These are phyloP conservation scores for Sericinus montela DNA, from an alignment of 2,888 invertebrate species.

Conservation along the genomic window DNA sequence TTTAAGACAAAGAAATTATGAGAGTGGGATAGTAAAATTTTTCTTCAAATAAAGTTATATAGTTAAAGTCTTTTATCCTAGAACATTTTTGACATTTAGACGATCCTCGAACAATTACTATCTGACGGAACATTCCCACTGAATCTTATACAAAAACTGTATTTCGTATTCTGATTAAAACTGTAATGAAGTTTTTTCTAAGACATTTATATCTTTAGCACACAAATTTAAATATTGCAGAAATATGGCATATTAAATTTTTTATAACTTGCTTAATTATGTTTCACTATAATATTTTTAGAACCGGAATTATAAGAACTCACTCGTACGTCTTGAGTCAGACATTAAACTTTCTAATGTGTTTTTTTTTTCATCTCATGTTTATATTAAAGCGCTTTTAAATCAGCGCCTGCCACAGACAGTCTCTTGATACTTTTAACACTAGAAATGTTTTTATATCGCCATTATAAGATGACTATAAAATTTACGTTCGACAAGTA, in stretches of 20 bases:
- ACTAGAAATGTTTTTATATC: conserved; percentile 4
- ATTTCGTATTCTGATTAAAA: neutral
- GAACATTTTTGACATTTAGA: no score
- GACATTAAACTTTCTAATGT: conserved; percentile 29
- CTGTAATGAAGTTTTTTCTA: neutral
- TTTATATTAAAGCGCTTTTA: conserved; percentile 20
- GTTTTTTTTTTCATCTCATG: conserved; percentile 22
- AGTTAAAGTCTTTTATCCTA: no score
- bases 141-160: neutral
- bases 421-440: conserved; percentile 8
- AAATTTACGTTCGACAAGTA: neutral
- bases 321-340: conserved; percentile 18
- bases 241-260: conserved; percentile 14
- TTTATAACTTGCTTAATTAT: conserved; percentile 22
- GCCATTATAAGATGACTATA: neutral
- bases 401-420: conserved; percentile 18
- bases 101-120: neutral
- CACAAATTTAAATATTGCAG: conserved; percentile 8
- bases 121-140: neutral
- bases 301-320: conserved; percentile 21
- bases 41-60: no score
- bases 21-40: no score
- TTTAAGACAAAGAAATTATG: no score
- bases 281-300: conserved; percentile 19
- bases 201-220: neutral